Evolutionary conservation across 2,888 invertebrate genomes (phyloP).

Genomic region (Scaptomyza parva): DNA sequence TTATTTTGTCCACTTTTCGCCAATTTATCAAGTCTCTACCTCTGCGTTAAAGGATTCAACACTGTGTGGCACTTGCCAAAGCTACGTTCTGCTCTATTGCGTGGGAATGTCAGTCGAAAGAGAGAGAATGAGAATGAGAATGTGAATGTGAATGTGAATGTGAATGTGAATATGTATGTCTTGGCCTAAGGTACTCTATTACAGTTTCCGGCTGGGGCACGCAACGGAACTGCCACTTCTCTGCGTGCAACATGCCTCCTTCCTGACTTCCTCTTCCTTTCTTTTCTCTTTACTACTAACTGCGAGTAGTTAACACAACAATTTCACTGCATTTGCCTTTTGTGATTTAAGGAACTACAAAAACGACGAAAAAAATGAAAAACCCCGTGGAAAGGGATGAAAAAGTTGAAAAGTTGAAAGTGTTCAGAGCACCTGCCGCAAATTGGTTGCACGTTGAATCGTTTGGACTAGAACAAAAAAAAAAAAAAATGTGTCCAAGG

Average conservation of each 20-base stretch:
- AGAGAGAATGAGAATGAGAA: too few species aligned
- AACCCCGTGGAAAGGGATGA: too few species aligned
- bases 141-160: too few species aligned
- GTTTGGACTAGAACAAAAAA: slow-evolving; percentile 43
- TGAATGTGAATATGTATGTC: too few species aligned
- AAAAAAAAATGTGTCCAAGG: slow-evolving; percentile 41
- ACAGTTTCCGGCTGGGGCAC: slow-evolving; percentile 4
- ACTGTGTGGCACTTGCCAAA: slow-evolving; percentile 14
- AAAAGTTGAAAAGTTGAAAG: slow-evolving; percentile 19
- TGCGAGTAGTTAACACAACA: slow-evolving; percentile 55
- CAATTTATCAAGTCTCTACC: slow-evolving; percentile 33
- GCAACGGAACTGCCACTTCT: neutral
- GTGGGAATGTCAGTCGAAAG: slow-evolving; percentile 22
- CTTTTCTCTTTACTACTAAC: too few species aligned
- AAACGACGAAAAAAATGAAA: neutral
- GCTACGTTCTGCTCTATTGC: slow-evolving; percentile 21
- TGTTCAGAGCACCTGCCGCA: slow-evolving; percentile 61
- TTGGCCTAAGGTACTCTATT: slow-evolving; percentile 6
- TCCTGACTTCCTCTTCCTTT: too few species aligned
- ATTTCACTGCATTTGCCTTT: slow-evolving; percentile 38
- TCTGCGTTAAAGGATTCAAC: slow-evolving; percentile 27
- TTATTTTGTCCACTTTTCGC: slow-evolving; percentile 45
- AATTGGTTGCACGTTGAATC: slow-evolving; percentile 54
- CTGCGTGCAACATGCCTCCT: too few species aligned
- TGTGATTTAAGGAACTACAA: slow-evolving; percentile 28